Conservation (phyloP, 2,888 invertebrate genomes). For the Nemapogon koenigi region DNA sequence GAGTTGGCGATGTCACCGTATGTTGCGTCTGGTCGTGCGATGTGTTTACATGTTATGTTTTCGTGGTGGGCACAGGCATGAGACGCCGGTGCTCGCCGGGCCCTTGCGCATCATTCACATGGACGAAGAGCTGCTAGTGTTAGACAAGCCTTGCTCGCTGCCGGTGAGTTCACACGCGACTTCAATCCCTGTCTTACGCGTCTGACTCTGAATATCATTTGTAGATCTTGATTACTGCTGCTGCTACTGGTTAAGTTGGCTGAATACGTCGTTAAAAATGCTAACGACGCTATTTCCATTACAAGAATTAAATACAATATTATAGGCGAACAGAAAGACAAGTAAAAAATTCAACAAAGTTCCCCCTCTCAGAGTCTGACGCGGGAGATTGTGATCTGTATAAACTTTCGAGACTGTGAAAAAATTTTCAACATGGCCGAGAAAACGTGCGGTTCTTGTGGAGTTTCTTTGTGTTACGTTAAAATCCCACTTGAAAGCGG, state of each 20-base stretch:
- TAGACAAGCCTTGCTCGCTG: conserved; percentile 89
- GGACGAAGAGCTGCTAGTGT: conserved; percentile 84
- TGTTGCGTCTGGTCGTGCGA: conserved; percentile 4
- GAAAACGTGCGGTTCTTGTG: conserved; percentile 30
- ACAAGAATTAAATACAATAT: no score
- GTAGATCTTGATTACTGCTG: no score
- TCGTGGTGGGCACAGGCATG: conserved; percentile 74
- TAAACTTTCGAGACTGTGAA: conserved; percentile 27
- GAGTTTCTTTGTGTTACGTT: conserved; percentile 10
- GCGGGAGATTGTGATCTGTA: conserved; percentile 41
- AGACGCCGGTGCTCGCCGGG: conserved; percentile 83
- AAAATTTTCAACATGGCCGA: conserved; percentile 33
- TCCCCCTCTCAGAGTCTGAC: conserved; percentile 41
- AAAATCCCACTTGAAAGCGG: conserved; percentile 50
- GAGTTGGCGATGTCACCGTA: conserved; percentile 8
- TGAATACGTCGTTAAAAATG: no score
- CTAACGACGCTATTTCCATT: no score
- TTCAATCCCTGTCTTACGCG: no score
- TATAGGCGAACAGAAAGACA: no score
- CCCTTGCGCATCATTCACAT: conserved; percentile 83
- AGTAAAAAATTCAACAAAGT: conserved; percentile 4
- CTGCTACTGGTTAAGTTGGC: no score
- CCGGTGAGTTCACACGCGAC: conserved; percentile 71
- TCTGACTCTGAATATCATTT: no score
- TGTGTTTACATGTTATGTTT: conserved; percentile 21